phyloP scores from a whole-genome alignment of 2,113 vertebrate genomes.

The Prietella phreatophila region DNA sequence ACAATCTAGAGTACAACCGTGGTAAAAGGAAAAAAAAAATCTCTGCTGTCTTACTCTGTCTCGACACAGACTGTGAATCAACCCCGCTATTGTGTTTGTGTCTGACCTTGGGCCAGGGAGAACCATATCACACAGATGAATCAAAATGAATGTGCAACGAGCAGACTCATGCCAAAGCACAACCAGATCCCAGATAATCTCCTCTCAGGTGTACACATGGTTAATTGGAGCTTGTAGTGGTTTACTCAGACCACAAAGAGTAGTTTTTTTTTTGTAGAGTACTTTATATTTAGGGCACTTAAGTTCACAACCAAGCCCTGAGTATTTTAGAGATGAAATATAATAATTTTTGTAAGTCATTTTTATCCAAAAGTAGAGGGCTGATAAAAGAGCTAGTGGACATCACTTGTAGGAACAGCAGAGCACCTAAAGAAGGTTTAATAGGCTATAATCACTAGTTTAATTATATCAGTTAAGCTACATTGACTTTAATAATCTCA shows the following conservation, averaged over 20 bases:
- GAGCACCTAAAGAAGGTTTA: not conserved
- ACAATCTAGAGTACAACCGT: slow-evolving; percentile 1
- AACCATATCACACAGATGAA: slow-evolving; percentile 33
- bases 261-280: not conserved
- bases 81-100: slow-evolving; percentile 24
- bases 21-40: not conserved
- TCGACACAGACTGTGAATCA: slow-evolving; percentile 25
- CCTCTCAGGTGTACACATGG: slow-evolving; percentile 17
- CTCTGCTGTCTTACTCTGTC: slow-evolving; percentile 21
- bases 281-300: not conserved
- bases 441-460: not conserved
- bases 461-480: not conserved
- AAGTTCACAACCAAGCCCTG: not conserved
- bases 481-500: not conserved
- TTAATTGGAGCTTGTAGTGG: slow-evolving; percentile 25
- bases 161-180: slow-evolving; percentile 28
- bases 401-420: not conserved
- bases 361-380: not conserved
- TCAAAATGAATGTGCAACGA: slow-evolving; percentile 29
- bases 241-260: not conserved
- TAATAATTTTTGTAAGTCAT: not conserved
- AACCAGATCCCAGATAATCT: slow-evolving; percentile 38
- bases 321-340: not conserved
- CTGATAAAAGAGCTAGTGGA: not conserved
- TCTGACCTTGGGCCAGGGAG: slow-evolving; percentile 32